Evolutionary conservation across 2,797 vertebrate genomes (phyloP).

Genomic region (Poecile montanus): DNA sequence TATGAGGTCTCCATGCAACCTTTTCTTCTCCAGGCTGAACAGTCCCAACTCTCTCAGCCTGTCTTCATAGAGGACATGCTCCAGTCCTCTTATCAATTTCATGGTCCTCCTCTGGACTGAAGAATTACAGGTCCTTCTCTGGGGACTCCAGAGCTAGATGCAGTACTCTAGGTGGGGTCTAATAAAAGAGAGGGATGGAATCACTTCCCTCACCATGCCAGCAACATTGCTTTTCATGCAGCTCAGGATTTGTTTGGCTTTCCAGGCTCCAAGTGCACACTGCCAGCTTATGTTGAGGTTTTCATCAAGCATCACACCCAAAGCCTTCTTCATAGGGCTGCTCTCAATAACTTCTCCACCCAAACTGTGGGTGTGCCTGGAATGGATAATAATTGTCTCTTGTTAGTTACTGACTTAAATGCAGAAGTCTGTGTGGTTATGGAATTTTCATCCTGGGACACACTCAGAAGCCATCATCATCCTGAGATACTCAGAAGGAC

Average conservation of each 20-base stretch:
- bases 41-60: not conserved
- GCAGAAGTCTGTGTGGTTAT: not conserved
- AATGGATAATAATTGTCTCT: not conserved
- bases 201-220: not conserved
- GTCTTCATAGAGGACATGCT: not conserved
- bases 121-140: not conserved
- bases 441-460: not conserved
- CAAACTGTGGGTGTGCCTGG: not conserved
- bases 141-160: not conserved
- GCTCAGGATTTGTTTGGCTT: not conserved
- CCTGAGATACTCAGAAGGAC: too few species aligned
- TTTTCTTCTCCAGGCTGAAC: not conserved
- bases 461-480: not conserved
- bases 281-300: not conserved
- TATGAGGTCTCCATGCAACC: not conserved
- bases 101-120: not conserved
- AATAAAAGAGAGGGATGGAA: not conserved
- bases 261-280: not conserved
- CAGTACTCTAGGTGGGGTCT: not conserved
- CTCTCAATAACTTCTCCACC: not conserved
- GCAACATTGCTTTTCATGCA: not conserved
- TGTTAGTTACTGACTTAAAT: not conserved
- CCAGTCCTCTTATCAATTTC: not conserved
- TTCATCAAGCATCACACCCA: not conserved
- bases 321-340: not conserved